Percentiles rank a stretch among this genome's conserved stretches.
Conservation (phyloP, 2,888 invertebrate species). For the Tuta absoluta region DNA sequence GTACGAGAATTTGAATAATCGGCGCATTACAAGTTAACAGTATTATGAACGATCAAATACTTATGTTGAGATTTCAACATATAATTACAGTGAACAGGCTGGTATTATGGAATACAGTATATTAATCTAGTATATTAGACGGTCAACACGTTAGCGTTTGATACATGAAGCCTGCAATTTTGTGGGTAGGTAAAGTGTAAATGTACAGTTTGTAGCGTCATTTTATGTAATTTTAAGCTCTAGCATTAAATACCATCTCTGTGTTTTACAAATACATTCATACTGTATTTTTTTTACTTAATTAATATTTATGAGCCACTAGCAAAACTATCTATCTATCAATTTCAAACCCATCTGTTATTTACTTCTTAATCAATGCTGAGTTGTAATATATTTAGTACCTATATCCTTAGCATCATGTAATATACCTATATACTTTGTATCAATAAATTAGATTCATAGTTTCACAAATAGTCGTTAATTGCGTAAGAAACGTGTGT, state of each 20-base stretch:
- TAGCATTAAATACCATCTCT: not conserved
- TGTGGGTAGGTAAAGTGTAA: not conserved
- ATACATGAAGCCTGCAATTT: conserved; percentile 26
- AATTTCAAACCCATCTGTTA: no score
- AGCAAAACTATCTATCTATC: no score
- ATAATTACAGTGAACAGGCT: conserved; percentile 46
- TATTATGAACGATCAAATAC: conserved; percentile 57
- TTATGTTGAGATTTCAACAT: conserved; percentile 51
- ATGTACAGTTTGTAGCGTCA: not conserved
- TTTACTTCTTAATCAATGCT: no score
- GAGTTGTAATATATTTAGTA: no score
- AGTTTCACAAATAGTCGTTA: not conserved
- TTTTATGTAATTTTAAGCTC: not conserved
- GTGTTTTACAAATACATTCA: no score
- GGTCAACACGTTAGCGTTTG: conserved; percentile 46
- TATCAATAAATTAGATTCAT: not conserved
- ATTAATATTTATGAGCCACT: no score
- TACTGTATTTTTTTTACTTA: no score
- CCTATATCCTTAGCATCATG: no score
- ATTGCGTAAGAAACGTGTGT: conserved; percentile 19
- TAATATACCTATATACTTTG: no score
- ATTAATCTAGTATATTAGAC: conserved; percentile 51
- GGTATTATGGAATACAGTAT: conserved; percentile 44
- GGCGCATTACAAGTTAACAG: conserved; percentile 63
- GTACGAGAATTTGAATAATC: conserved; percentile 76